Percentiles rank a stretch among this genome's conserved stretches.
Conservation (phyloP, 2,113 vertebrate genomes). For the Microcebus murinus region DNA sequence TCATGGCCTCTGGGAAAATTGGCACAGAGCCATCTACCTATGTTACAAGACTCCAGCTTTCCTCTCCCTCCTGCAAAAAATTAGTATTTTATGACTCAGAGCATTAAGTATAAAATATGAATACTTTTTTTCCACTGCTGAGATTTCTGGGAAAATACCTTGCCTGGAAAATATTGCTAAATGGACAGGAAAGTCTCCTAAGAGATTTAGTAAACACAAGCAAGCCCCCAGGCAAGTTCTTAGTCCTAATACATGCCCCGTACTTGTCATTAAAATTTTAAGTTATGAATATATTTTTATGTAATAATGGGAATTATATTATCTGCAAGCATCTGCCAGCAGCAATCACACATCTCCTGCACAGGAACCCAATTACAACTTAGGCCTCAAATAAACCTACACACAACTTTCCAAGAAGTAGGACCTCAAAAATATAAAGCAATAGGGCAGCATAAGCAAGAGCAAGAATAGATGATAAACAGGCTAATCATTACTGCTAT, state of each 20-base stretch:
- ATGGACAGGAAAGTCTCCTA: neutral
- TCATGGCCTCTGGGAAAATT: neutral
- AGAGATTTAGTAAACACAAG: neutral
- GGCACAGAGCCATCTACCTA: neutral
- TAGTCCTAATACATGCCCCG: neutral
- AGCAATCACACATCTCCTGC: neutral
- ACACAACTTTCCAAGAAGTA: neutral
- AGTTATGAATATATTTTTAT: neutral
- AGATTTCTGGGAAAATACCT: neutral
- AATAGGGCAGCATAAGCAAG: neutral
- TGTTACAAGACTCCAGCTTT: neutral
- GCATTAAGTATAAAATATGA: neutral
- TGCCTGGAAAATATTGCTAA: neutral
- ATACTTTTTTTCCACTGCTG: neutral
- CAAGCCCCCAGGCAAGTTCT: neutral
- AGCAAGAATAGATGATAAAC: neutral
- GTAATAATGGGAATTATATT: neutral
- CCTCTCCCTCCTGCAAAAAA: neutral
- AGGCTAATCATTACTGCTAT: neutral
- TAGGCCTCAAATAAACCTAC: neutral
- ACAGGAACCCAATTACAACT: neutral
- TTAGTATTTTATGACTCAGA: neutral
- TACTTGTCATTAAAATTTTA: neutral
- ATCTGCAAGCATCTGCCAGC: neutral
- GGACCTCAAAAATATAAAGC: neutral